Evolutionary conservation across 1,140 invertebrate species (phyloP), one percentile per base, ranked within the genome.

Genomic region (Geopemphigus sp.): DNA sequence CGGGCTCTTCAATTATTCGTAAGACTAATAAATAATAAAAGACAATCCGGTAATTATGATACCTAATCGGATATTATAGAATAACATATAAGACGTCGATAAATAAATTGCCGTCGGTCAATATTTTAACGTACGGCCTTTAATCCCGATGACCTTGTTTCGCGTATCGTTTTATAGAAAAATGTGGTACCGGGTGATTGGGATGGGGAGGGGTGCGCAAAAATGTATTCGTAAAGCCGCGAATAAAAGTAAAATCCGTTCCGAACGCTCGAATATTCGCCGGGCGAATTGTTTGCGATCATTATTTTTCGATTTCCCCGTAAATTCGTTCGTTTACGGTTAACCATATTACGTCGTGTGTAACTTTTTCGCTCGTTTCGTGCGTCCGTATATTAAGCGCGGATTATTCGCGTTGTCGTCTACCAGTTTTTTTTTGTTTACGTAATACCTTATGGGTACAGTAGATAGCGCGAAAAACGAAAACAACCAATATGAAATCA

Each of bases 41-140:
- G 32, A 17, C 50, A 70, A 70, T 53, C 47, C 47, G 24, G 24
- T 70, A 70, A 26, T 53, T 70, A 70, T 53, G 19, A 70, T 26
- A 32, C 66, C 45, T 70, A 70, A 53, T 70, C 64, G 39, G 64
- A 68, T 68, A 68, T n/a, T 12, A n/a, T 5, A 17, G 1, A n/a
- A 19, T n/a, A n/a, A 5, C 17, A 39, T n/a, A 12, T 24, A 66
- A 32, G 63, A 47, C 39, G 14, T 5, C 24, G 12, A 26, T 53
- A 53, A 53, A 53, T 70, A 70, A 53, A 70, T 70, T 17, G 53
- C 53, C 26, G 50, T 19, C 47, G 11, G 22, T 53, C 47, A 53
- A 24, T 47, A 68, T 53, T 70, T 70, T 70, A 70, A 70, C 45
- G 14, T 19, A 17, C 10, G 10, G 15, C 45, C 64, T 47, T 4